A percentile compares a stretch with the other conserved stretches of the same genome.
These are phyloP conservation scores for Prietella phreatophila DNA, from an alignment of 2,113 vertebrate genomes.

Conservation along the genomic window DNA sequence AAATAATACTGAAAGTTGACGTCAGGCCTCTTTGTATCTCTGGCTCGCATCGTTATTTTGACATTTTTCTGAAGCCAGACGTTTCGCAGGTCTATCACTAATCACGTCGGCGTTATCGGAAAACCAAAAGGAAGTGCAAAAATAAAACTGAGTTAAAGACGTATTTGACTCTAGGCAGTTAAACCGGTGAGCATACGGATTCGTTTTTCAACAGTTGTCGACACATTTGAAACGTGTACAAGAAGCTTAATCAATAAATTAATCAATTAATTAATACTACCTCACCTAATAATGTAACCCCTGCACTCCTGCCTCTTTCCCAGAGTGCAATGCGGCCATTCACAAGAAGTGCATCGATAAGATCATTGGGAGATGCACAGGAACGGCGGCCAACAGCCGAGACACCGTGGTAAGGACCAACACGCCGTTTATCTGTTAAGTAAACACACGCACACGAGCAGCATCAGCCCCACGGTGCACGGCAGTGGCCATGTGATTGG, in stretches of 20 bases:
- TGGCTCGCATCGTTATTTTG: neutral
- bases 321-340: slow-evolving; percentile 99
- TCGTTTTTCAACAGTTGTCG: neutral
- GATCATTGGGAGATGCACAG: slow-evolving; percentile 96
- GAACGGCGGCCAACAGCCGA: slow-evolving; percentile 94
- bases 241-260: too few species aligned
- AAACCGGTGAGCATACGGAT: neutral
- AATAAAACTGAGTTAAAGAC: neutral
- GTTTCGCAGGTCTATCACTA: neutral
- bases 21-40: neutral
- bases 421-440: neutral
- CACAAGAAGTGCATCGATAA: slow-evolving; percentile 99
- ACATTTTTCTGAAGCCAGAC: neutral
- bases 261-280: neutral
- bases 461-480: neutral
- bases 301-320: slow-evolving; percentile 43
- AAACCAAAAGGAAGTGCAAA: neutral
- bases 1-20: neutral
- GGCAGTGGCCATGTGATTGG: neutral
- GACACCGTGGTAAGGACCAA: slow-evolving; percentile 87
- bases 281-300: slow-evolving; percentile 11
- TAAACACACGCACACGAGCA: neutral
- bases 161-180: neutral
- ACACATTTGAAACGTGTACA: neutral
- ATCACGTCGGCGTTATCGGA: neutral